phyloP scores from a whole-genome alignment of 92 coral and sea anemone species.

The Phenganax stokvisi region DNA sequence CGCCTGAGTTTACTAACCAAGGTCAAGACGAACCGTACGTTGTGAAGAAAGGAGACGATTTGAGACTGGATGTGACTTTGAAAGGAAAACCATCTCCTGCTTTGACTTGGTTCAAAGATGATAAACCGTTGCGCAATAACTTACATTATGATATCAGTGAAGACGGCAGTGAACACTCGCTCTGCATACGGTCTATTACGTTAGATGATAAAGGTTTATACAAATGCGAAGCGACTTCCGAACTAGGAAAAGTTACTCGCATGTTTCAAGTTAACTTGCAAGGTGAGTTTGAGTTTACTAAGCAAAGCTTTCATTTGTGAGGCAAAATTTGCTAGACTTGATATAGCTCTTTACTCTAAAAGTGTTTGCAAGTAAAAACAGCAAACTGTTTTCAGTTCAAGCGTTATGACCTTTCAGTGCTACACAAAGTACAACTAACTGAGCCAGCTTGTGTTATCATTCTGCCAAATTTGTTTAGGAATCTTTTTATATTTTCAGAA shows the following conservation, averaged over 20 bases:
- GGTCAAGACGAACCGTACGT: conserved; percentile 60
- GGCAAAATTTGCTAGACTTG: neutral
- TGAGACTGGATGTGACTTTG: conserved; percentile 57
- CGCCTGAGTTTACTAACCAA: conserved; percentile 56
- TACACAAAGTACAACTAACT: too few relatives aligned
- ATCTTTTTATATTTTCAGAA: conserved; percentile 44
- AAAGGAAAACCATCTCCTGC: conserved; percentile 81
- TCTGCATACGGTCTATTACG: conserved; percentile 53
- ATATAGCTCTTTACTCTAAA: neutral
- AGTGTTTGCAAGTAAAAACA: neutral
- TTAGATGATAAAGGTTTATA: conserved; percentile 78
- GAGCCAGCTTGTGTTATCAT: too few relatives aligned
- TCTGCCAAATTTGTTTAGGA: neutral
- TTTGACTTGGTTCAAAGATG: conserved; percentile 80
- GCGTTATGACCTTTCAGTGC: too few relatives aligned
- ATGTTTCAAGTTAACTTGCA: conserved; percentile 71
- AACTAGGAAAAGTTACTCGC: conserved; percentile 64
- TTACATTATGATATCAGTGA: conserved; percentile 49
- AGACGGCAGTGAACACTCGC: conserved; percentile 59
- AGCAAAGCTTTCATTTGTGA: neutral
- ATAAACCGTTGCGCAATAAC: conserved; percentile 62
- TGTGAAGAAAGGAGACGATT: conserved; percentile 54
- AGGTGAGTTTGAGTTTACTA: conserved; percentile 49
- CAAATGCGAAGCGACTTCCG: conserved; percentile 78
- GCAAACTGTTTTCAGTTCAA: too few relatives aligned